Percentiles rank a stretch among this genome's conserved stretches.
Conservation (phyloP, 2,888 invertebrate species). For the Mesorhabditis spiculigera region DNA sequence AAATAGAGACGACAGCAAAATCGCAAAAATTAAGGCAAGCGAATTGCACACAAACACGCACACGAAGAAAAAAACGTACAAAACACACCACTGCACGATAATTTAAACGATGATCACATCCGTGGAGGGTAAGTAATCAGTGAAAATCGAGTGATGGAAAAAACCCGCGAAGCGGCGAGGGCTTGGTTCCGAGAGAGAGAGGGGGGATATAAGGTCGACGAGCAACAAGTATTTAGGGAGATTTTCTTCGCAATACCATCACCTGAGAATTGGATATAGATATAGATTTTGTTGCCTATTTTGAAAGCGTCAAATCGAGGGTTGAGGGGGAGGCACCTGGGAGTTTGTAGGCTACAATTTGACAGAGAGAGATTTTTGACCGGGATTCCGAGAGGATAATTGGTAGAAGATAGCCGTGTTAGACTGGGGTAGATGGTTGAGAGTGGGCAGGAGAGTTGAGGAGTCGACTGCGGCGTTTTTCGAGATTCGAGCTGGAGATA, state of each 20-base stretch:
- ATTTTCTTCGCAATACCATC: no score
- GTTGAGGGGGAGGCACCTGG: no score
- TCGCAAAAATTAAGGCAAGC: not conserved
- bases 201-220: no score
- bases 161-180: not conserved
- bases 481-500: conserved; percentile 3
- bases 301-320: no score
- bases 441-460: conserved; percentile 6
- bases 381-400: not conserved
- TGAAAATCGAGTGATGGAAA: not conserved
- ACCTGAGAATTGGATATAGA: no score
- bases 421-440: conserved; percentile 2
- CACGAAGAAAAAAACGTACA: not conserved
- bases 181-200: not conserved
- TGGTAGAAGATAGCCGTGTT: not conserved
- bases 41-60: not conserved
- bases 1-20: not conserved
- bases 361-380: no score
- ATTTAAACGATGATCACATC: no score
- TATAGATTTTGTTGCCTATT: no score
- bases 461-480: conserved; percentile 6
- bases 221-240: no score
- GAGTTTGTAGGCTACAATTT: no score
- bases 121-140: not conserved
- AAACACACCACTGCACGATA: not conserved